Evolutionary conservation across 2,113 vertebrate species (phyloP).

Genomic region (Vidua chalybeata): DNA sequence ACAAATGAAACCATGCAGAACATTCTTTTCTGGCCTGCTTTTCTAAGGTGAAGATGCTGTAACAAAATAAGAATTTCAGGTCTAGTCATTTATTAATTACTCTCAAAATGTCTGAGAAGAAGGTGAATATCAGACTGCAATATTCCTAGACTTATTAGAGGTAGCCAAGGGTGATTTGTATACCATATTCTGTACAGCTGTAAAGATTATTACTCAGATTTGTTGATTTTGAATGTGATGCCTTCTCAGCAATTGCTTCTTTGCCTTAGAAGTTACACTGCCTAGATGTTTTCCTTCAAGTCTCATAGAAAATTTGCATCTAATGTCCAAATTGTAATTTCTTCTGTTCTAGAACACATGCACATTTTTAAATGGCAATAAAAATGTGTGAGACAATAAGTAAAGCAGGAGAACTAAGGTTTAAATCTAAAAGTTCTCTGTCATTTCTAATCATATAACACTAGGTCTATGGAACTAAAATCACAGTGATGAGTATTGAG

Average conservation of each 20-base stretch:
- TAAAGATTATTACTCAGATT: not conserved
- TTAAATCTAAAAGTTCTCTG: not conserved
- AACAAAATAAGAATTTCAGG: not conserved
- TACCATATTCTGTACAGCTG: not conserved
- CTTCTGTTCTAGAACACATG: not conserved
- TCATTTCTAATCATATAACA: not conserved
- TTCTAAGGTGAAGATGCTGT: not conserved
- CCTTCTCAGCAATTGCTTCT: constrained; percentile 10
- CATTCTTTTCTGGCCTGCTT: not conserved
- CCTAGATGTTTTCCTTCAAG: not conserved
- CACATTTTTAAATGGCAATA: constrained; percentile 10
- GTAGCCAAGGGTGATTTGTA: not conserved
- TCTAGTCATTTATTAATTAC: not conserved
- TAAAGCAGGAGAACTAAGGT: not conserved
- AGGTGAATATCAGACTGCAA: not conserved
- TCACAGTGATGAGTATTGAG: not conserved
- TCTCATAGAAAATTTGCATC: constrained; percentile 17
- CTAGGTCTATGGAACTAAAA: not conserved
- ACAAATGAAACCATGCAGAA: not conserved
- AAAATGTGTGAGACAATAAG: not conserved
- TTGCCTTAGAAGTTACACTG: constrained; percentile 36
- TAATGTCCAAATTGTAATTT: not conserved
- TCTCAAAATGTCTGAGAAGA: not conserved
- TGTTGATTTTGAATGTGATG: constrained; percentile 7
- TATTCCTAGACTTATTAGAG: not conserved